Conservation (phyloP, 2,888 invertebrate genomes). For the Bhutanitis thaidina region DNA sequence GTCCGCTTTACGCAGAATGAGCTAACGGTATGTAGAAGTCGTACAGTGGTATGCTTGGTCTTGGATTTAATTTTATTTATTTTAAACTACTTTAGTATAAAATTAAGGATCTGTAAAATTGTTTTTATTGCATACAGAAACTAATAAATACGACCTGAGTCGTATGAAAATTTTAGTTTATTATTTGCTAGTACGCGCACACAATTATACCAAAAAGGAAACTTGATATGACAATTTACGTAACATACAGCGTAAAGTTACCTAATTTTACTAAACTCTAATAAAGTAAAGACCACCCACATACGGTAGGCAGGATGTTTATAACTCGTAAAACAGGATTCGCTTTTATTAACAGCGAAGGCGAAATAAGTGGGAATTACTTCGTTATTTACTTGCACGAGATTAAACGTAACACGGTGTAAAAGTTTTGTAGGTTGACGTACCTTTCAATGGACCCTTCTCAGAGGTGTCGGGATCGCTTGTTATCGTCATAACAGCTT, state of each 20-base stretch:
- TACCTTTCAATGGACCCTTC: constrained; percentile 41
- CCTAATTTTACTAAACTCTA: constrained; percentile 22
- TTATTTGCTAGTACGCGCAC: constrained; percentile 3
- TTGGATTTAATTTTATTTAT: no score
- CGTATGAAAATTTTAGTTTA: background rate
- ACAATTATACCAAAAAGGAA: constrained; percentile 2
- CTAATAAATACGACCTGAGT: no score
- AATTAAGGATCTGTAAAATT: no score
- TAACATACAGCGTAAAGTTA: constrained; percentile 14
- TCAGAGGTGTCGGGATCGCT: constrained; percentile 46
- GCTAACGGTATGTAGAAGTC: no score
- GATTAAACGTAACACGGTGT: constrained; percentile 8
- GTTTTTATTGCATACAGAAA: no score
- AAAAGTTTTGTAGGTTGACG: constrained; percentile 20
- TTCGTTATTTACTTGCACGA: constrained; percentile 16
- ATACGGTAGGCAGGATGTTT: constrained; percentile 17
- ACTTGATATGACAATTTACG: constrained; percentile 15
- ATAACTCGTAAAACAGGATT: constrained; percentile 22
- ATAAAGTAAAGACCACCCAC: constrained; percentile 21
- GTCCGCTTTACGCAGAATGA: no score
- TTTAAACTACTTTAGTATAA: no score
- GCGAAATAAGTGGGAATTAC: constrained; percentile 19
- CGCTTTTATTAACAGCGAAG: constrained; percentile 20
- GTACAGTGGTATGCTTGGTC: no score
- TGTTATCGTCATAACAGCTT: constrained; percentile 60